Conservation (phyloP, 2,797 vertebrate genomes). For the Tachyglossus aculeatus region DNA sequence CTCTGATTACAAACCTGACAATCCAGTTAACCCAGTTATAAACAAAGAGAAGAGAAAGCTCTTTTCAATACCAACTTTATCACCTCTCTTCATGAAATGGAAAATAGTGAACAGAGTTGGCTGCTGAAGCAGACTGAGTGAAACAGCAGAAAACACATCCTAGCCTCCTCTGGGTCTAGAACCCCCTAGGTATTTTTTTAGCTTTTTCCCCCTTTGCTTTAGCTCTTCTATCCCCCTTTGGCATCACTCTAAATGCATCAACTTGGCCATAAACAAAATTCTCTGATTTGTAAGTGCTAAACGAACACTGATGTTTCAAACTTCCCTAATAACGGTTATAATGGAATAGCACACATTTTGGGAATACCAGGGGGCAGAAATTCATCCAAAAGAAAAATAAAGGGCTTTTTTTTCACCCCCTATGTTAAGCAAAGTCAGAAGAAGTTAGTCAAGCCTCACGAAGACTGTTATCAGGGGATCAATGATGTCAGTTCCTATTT, state of each 20-base stretch:
- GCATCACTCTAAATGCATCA: neutral
- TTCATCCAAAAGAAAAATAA: neutral
- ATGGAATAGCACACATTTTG: neutral
- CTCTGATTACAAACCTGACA: too few relatives aligned
- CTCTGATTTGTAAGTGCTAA: neutral
- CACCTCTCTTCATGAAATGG: too few relatives aligned
- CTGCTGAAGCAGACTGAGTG: neutral
- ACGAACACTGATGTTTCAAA: neutral
- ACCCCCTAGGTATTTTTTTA: neutral
- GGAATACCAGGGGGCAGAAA: neutral
- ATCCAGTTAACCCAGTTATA: too few relatives aligned
- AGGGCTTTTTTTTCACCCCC: neutral
- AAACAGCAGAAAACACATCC: neutral
- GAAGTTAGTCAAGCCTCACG: conserved; percentile 36
- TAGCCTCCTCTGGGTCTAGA: neutral
- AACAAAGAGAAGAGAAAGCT: too few relatives aligned
- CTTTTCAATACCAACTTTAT: too few relatives aligned
- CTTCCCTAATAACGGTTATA: neutral
- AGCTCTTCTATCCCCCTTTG: neutral
- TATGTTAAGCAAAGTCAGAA: neutral
- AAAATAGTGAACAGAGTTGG: too few relatives aligned
- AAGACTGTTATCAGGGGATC: conserved; percentile 36
- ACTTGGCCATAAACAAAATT: neutral
- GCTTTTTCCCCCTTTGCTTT: neutral
- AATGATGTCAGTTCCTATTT: conserved; percentile 44